Percentiles rank a stretch among this genome's conserved stretches.
phyloP scores from a whole-genome alignment of 2,888 invertebrate genomes.

The Drosophila atripex region DNA sequence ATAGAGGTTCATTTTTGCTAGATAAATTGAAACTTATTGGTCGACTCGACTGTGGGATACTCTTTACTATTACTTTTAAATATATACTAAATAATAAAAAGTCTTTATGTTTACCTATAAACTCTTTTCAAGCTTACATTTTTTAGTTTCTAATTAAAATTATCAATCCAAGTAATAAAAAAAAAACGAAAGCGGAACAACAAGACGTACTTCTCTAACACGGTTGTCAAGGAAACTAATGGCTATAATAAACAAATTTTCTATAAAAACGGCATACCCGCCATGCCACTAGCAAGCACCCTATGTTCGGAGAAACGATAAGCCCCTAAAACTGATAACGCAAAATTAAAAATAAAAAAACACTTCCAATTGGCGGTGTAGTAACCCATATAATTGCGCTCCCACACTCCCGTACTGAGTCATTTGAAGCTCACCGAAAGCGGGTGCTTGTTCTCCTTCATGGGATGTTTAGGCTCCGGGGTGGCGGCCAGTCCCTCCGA shows the following conservation, averaged over 20 bases:
- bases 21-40: neutral
- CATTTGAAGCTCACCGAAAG: conserved; percentile 64
- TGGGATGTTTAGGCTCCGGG: conserved; percentile 46
- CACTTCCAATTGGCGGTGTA: neutral
- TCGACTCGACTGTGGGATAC: neutral
- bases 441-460: conserved; percentile 64
- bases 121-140: too few relatives aligned
- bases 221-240: neutral
- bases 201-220: neutral
- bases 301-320: conserved; percentile 43
- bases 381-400: conserved; percentile 3
- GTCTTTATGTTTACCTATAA: too few relatives aligned
- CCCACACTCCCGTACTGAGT: conserved; percentile 9
- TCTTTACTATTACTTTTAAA: too few relatives aligned
- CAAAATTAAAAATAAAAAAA: neutral
- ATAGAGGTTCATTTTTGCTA: neutral
- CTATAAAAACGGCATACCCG: neutral
- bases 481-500: conserved; percentile 2
- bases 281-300: neutral
- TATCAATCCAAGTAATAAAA: neutral
- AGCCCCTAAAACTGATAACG: conserved; percentile 31
- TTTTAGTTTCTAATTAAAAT: too few relatives aligned
- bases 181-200: neutral
- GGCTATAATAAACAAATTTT: too few relatives aligned
- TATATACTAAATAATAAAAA: too few relatives aligned